Evolutionary conservation across 2,888 invertebrate species (phyloP).

Genomic region (Drosophila buzzatii): DNA sequence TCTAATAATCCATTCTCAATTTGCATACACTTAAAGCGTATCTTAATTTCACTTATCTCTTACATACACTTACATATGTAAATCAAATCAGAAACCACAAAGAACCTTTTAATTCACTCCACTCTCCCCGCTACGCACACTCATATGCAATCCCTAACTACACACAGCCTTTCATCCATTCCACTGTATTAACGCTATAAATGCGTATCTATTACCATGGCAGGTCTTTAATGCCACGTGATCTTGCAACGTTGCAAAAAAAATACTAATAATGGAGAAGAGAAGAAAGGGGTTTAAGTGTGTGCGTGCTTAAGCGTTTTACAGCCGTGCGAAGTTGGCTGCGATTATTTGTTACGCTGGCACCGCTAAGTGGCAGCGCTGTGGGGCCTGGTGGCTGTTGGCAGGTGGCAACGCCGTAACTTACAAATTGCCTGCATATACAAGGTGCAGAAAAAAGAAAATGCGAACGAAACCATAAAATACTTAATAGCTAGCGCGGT

Average conservation of each 20-base stretch:
- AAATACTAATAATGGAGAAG: no score
- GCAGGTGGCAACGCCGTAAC: constrained; percentile 22
- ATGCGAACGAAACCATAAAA: constrained; percentile 70
- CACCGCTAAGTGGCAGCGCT: constrained; percentile 25
- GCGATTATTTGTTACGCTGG: constrained; percentile 20
- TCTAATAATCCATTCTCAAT: not conserved
- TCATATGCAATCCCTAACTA: not conserved
- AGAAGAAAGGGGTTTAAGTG: not conserved
- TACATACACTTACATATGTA: no score
- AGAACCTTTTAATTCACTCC: not conserved
- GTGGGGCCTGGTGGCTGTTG: not conserved
- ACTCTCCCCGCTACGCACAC: not conserved
- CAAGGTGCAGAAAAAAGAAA: constrained; percentile 52
- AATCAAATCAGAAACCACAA: not conserved
- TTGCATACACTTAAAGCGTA: no score
- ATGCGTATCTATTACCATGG: not conserved
- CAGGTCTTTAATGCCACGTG: constrained; percentile 12
- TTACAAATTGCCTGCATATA: constrained; percentile 18
- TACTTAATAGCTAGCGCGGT: constrained; percentile 60
- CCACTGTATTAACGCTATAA: constrained; percentile 14
- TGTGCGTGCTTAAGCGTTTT: constrained; percentile 27
- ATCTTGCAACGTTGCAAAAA: constrained; percentile 13
- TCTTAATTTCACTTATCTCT: no score
- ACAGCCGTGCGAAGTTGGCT: constrained; percentile 28
- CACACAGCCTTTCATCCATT: not conserved